Conservation (phyloP, 1,140 invertebrate genomes). For the Caenorhabditis tropicalis region DNA sequence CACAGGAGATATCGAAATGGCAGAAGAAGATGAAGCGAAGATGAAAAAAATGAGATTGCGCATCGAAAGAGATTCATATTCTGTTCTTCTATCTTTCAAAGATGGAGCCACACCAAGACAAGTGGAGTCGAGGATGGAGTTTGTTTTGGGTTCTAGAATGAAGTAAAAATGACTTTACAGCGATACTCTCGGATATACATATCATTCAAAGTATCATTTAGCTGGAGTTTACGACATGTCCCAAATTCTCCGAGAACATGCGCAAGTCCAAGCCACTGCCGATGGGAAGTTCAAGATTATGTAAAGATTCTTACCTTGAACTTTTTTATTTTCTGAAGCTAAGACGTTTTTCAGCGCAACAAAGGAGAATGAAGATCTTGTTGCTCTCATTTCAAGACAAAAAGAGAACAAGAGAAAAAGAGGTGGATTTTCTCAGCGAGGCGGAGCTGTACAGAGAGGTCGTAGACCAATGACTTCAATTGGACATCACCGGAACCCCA, state of each 20-base stretch:
- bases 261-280: background rate
- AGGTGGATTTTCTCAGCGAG: too few species aligned
- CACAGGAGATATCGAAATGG: too few species aligned
- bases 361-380: background rate
- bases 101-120: background rate
- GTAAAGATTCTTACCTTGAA: background rate
- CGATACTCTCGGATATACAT: background rate
- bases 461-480: background rate
- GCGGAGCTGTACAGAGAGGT: background rate
- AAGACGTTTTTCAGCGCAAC: background rate
- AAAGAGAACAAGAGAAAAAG: background rate
- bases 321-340: background rate
- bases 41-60: background rate
- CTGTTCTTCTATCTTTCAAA: constrained; percentile 10
- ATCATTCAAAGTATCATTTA: background rate
- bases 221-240: constrained; percentile 2
- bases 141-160: background rate
- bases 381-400: background rate
- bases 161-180: background rate
- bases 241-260: background rate
- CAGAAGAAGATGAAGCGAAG: background rate
- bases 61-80: background rate
- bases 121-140: constrained; percentile 25
- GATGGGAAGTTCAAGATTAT: background rate
- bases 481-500: background rate